phyloP scores from a whole-genome alignment of 2,888 invertebrate species.

The Poecilobothrus nobilitatus region DNA sequence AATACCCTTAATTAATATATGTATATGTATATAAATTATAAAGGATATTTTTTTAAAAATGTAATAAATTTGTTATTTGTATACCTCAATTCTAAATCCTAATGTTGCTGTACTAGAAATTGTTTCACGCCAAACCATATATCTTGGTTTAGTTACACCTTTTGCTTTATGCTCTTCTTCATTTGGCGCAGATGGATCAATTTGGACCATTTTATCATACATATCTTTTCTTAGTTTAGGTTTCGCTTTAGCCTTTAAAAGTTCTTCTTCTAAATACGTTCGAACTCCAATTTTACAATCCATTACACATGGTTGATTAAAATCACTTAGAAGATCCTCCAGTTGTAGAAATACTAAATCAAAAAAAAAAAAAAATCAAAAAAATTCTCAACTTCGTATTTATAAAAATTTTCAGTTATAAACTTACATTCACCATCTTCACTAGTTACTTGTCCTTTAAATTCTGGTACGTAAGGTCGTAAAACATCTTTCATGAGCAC shows the following conservation, averaged over 20 bases:
- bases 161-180: conserved; percentile 82
- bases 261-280: conserved; percentile 89
- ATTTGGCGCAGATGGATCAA: conserved; percentile 79
- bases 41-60: background rate
- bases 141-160: conserved; percentile 89
- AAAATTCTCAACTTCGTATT: conserved; percentile 20
- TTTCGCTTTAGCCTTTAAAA: conserved; percentile 90
- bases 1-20: conserved; percentile 59
- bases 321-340: conserved; percentile 85
- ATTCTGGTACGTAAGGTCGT: conserved; percentile 85
- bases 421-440: conserved; percentile 67
- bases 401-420: conserved; percentile 10
- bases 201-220: conserved; percentile 96
- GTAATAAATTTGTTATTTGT: conserved; percentile 9
- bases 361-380: conserved; percentile 22
- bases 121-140: conserved; percentile 94
- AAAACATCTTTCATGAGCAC: conserved; percentile 75
- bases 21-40: too few relatives aligned
- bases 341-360: conserved; percentile 68
- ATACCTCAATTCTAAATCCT: conserved; percentile 85
- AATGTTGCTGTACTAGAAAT: conserved; percentile 94
- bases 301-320: conserved; percentile 90
- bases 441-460: conserved; percentile 75
- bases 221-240: conserved; percentile 89
- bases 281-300: conserved; percentile 93